These are phyloP conservation scores for Zootoca vivipara DNA, from an alignment of 2,113 vertebrate species.

Conservation along the genomic window DNA sequence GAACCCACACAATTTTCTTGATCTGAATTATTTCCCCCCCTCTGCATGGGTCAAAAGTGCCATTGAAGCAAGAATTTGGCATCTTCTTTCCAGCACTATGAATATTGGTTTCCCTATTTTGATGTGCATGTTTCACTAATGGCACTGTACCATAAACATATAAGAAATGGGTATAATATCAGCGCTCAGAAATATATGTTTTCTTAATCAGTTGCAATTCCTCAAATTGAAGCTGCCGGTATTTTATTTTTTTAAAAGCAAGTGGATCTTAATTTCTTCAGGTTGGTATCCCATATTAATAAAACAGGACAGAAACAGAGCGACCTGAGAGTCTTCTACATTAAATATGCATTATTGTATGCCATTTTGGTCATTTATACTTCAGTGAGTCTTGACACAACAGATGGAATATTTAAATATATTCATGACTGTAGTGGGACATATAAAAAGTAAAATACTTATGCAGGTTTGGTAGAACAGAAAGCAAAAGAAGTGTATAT, in stretches of 20 bases:
- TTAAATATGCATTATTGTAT: not conserved
- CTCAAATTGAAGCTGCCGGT: not conserved
- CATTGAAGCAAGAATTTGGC: no score
- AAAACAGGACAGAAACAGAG: not conserved
- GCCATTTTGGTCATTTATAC: constrained; percentile 9
- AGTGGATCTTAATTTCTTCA: not conserved
- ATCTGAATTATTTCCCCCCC: no score
- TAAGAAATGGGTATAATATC: not conserved
- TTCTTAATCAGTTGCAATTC: not conserved
- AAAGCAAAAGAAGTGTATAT: not conserved
- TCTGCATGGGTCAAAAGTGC: not conserved
- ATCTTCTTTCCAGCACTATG: not conserved
- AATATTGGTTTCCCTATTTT: not conserved
- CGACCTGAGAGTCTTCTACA: not conserved
- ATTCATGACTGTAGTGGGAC: not conserved
- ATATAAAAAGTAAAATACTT: not conserved
- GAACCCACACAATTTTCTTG: no score
- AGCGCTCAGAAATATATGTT: not conserved
- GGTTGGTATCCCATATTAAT: not conserved
- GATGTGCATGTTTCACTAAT: not conserved
- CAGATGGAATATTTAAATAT: constrained; percentile 16
- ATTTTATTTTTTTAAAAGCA: not conserved
- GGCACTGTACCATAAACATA: not conserved
- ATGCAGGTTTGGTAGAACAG: not conserved
- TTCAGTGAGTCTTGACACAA: constrained; percentile 8